Evolutionary conservation across 2,113 vertebrate genomes (phyloP).

Genomic region (Gnathonemus echidnorhynchus): DNA sequence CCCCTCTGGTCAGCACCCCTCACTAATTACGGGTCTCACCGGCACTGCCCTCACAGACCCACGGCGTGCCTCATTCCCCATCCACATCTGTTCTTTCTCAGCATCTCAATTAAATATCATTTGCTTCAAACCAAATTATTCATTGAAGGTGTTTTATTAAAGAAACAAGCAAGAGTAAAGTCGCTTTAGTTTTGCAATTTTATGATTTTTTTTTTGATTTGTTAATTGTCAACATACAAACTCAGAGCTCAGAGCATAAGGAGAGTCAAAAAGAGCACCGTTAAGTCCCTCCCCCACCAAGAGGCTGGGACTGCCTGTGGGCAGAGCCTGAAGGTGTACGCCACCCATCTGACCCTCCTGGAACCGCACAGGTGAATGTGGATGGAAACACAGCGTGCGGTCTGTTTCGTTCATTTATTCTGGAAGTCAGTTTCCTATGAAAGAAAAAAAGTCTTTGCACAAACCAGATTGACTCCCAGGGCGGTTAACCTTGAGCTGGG

Average conservation of each 20-base stretch:
- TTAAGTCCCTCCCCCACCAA: not conserved
- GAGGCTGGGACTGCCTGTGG: not conserved
- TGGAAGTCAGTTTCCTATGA: not conserved
- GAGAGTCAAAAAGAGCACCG: not conserved
- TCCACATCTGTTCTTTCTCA: not conserved
- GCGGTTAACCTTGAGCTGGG: conserved; percentile 23
- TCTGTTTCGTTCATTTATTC: not conserved
- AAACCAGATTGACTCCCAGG: conserved; percentile 26
- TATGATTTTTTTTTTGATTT: not conserved
- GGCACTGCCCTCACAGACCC: not conserved
- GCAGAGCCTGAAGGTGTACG: not conserved
- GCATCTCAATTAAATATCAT: not conserved
- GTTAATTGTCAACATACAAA: not conserved
- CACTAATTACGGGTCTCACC: not conserved
- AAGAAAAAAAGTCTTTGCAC: conserved; percentile 4
- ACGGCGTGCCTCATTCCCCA: not conserved
- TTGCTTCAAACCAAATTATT: not conserved
- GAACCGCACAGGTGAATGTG: not conserved
- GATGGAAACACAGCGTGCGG: not conserved
- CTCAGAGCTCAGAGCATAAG: not conserved
- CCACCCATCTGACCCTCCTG: not conserved
- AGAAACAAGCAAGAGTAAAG: not conserved
- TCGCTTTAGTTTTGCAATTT: not conserved
- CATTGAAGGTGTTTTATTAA: not conserved
- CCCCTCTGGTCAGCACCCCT: not conserved